Evolutionary conservation across 2,113 vertebrate genomes (phyloP), one percentile per base, ranked within the genome.

Genomic region (Onychorhynchus coronatus): DNA sequence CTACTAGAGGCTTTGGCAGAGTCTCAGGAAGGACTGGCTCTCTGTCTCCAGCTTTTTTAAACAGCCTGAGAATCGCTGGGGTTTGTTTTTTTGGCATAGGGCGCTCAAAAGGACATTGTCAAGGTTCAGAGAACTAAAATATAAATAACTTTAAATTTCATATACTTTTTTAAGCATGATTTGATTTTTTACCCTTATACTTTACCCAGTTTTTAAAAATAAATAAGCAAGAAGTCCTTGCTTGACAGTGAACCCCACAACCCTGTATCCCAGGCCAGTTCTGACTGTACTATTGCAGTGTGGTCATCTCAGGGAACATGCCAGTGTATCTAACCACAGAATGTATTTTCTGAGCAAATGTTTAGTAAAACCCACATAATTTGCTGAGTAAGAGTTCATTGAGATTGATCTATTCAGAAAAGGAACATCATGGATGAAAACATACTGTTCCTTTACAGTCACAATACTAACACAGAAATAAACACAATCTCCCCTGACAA

Each of bases 1-100:
- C 88, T 76, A 85, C 85, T 95, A 25, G 77, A 86, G 86, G 89
- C 92, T 96, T 96, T 96, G 97, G 96, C 95, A 97, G 82, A 88
- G 70, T 47, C 53, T 92, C 63, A 33, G 65, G 25, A 65, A 93
- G 73, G 85, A 76, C 46, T 92, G 94, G 74, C 41, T 94, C 30
- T 86, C 44, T 50, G 83, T 81, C 67, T 93, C 77, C 76, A 41
- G 59, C 39, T 83, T 89, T 89, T 88, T 95, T 61, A 82, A 88
- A 55, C 67, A 92, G 56, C 46, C 84, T 76, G 85, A 86, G 88
- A 97, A 86, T 85, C 68, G 27, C 72, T 50, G 13, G 61, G 49
- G 33, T 76, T 90, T 85, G 76, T 0, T 50, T 65, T 63, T 87
- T 71, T 85, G 59, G 66, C 68, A 72, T 1, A 22, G 39, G 58